Percentiles rank a stretch among this genome's conserved stretches.
Conservation (phyloP, 1,140 invertebrate species). For the Drosophila asahinai region DNA sequence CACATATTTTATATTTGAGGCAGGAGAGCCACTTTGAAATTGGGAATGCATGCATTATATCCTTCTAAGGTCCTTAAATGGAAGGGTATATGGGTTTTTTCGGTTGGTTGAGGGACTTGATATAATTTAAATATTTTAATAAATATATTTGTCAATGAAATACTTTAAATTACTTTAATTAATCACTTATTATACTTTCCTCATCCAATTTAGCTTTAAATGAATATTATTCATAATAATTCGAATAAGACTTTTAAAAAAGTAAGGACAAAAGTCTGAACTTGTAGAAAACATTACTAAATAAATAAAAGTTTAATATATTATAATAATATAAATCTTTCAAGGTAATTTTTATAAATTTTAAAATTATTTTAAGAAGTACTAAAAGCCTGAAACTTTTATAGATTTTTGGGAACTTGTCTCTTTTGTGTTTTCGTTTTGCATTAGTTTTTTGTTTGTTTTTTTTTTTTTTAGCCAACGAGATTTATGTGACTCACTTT, state of each 20-base stretch:
- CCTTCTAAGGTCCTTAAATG: background rate
- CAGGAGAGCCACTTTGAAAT: conserved; percentile 65
- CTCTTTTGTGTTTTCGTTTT: conserved; percentile 6
- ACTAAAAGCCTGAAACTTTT: background rate
- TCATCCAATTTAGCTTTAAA: too few species aligned
- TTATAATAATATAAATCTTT: background rate
- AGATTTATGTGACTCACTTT: conserved; percentile 69
- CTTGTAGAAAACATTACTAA: too few species aligned
- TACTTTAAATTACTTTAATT: too few species aligned
- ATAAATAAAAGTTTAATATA: too few species aligned
- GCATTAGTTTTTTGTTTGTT: background rate
- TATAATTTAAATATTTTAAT: background rate
- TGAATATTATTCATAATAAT: too few species aligned
- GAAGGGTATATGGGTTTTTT: background rate
- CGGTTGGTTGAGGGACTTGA: too few species aligned
- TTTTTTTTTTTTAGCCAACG: conserved; percentile 42
- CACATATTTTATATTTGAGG: conserved; percentile 68
- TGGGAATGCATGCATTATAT: conserved; percentile 68
- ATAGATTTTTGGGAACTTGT: conserved; percentile 8
- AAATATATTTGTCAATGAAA: background rate
- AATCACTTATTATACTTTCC: too few species aligned
- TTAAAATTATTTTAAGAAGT: background rate
- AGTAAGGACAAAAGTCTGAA: too few species aligned
- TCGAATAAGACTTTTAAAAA: too few species aligned
- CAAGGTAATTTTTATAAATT: background rate